Percentiles rank a stretch among this genome's conserved stretches.
These are phyloP conservation scores for Diachasmimorpha longicaudata DNA, from an alignment of 1,140 invertebrate species.

Conservation along the genomic window DNA sequence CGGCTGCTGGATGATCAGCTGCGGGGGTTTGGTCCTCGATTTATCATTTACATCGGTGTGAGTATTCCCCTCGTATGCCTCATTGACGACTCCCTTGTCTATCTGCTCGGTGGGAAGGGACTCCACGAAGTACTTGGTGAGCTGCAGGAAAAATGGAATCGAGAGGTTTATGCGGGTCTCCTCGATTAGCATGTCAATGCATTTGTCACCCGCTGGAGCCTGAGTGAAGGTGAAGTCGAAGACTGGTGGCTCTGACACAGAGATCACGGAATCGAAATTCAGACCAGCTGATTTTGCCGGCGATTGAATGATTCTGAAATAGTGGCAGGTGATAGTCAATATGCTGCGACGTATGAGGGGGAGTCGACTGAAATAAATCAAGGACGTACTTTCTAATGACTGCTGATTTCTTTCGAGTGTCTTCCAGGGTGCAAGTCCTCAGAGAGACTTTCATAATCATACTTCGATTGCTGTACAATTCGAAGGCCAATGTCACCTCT, in stretches of 20 bases:
- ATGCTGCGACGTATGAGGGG: too few species aligned
- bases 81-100: conserved; percentile 72
- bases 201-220: conserved; percentile 69
- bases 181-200: conserved; percentile 74
- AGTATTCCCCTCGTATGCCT: conserved; percentile 65
- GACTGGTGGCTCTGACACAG: conserved; percentile 71
- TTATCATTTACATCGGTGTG: neutral
- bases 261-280: conserved; percentile 67
- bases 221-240: conserved; percentile 71
- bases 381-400: conserved; percentile 69
- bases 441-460: conserved; percentile 75
- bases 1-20: neutral
- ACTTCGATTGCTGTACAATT: conserved; percentile 74
- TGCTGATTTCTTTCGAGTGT: conserved; percentile 72
- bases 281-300: conserved; percentile 67
- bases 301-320: conserved; percentile 72
- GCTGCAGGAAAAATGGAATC: conserved; percentile 73
- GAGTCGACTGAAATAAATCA: neutral
- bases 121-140: conserved; percentile 73
- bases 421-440: conserved; percentile 73
- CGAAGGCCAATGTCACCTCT: conserved; percentile 70
- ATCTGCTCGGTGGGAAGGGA: conserved; percentile 67
- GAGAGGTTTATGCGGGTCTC: conserved; percentile 76
- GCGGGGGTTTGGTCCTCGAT: neutral
- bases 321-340: neutral